Evolutionary conservation across 2,797 vertebrate species (phyloP).

Genomic region (Pseudochaenichthys georgianus): DNA sequence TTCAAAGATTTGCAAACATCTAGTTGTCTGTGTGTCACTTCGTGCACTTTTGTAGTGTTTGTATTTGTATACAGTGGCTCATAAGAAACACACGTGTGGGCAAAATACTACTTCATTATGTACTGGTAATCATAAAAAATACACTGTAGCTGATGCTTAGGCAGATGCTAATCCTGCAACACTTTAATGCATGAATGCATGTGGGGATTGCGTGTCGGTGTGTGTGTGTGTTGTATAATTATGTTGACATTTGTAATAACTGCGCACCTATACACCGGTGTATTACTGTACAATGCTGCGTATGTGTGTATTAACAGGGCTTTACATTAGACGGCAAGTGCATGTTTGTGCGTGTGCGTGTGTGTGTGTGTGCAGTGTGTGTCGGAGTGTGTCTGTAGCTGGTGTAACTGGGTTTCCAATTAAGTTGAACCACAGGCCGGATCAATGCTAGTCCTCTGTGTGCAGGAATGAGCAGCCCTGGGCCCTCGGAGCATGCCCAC

Average conservation of each 20-base stretch:
- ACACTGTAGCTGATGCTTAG: constrained; percentile 32
- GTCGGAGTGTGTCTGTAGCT: constrained; percentile 79
- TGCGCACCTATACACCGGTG: constrained; percentile 35
- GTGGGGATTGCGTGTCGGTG: constrained; percentile 18
- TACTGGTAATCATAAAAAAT: constrained; percentile 24
- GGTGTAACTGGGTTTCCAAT: constrained; percentile 87
- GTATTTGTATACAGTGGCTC: neutral
- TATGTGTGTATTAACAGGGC: constrained; percentile 53
- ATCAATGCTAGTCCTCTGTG: constrained; percentile 85
- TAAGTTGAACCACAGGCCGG: constrained; percentile 86
- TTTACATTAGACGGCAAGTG: constrained; percentile 45
- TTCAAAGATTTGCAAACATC: constrained; percentile 29
- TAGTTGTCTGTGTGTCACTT: constrained; percentile 30
- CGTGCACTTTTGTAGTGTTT: neutral
- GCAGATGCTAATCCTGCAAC: constrained; percentile 53
- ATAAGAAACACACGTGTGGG: neutral
- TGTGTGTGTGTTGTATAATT: constrained; percentile 53
- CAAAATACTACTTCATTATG: neutral
- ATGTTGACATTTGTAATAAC: constrained; percentile 54
- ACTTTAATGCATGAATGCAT: constrained; percentile 46
- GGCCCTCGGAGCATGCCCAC: constrained; percentile 84
- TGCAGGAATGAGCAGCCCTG: constrained; percentile 86
- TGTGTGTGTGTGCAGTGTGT: constrained; percentile 73
- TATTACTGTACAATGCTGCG: constrained; percentile 35
- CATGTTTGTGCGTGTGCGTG: constrained; percentile 26